Evolutionary conservation across 2,888 invertebrate genomes (phyloP).

Genomic region (Tenthredo notha): DNA sequence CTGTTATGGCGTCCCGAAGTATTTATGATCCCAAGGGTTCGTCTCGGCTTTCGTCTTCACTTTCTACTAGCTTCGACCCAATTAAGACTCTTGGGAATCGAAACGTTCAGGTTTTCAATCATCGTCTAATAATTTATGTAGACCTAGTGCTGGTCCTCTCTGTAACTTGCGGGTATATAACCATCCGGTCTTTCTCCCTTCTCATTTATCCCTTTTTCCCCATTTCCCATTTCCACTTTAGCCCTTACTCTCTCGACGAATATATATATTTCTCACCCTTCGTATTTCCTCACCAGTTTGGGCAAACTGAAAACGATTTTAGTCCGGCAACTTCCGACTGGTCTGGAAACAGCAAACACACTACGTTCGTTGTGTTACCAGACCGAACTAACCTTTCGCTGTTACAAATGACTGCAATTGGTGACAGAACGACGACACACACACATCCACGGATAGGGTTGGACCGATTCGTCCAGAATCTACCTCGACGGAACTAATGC

Average conservation of each 20-base stretch:
- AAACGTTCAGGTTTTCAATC: slow-evolving; percentile 35
- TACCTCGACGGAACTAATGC: slow-evolving; percentile 33
- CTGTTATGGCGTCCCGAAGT: slow-evolving; percentile 33
- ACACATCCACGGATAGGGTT: not conserved
- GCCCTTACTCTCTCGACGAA: not conserved
- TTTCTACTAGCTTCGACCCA: slow-evolving; percentile 34
- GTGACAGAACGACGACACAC: slow-evolving; percentile 15
- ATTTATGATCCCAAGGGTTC: slow-evolving; percentile 44
- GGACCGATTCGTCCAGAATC: slow-evolving; percentile 4
- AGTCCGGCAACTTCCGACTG: not conserved
- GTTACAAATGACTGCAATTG: slow-evolving; percentile 29
- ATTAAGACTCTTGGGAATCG: slow-evolving; percentile 43
- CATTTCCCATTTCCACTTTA: not conserved
- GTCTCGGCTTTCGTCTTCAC: slow-evolving; percentile 48
- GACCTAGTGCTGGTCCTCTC: not conserved
- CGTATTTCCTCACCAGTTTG: not conserved
- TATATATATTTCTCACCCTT: slow-evolving; percentile 6
- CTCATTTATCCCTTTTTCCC: not conserved
- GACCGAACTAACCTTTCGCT: not conserved
- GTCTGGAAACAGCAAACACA: slow-evolving; percentile 18
- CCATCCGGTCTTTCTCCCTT: not conserved
- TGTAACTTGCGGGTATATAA: not conserved
- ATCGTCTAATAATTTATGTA: slow-evolving; percentile 15
- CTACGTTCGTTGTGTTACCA: not conserved
- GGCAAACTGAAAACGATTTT: slow-evolving; percentile 1